phyloP scores from a whole-genome alignment of 2,888 invertebrate species.

The Phymatocera aterrima region DNA sequence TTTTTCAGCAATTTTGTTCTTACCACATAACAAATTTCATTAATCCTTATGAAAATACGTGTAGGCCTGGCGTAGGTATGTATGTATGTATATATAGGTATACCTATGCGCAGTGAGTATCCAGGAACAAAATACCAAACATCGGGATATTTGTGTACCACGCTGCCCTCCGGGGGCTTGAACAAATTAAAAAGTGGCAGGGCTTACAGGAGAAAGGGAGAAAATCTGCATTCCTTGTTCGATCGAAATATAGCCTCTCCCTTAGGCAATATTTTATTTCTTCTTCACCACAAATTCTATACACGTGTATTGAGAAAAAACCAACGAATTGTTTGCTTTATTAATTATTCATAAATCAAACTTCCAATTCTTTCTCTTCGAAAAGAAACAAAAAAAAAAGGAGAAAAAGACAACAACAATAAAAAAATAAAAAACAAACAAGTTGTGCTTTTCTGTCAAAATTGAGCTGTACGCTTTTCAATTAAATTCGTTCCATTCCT shows the following conservation, averaged over 20 bases:
- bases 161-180: constrained; percentile 22
- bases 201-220: not conserved
- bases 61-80: too few relatives aligned
- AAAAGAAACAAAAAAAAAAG: too few relatives aligned
- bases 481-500: too few relatives aligned
- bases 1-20: too few relatives aligned
- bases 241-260: not conserved
- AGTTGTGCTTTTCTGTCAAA: too few relatives aligned
- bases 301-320: not conserved
- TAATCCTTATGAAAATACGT: too few relatives aligned
- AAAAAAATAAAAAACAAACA: too few relatives aligned
- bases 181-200: constrained; percentile 25
- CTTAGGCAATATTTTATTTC: constrained; percentile 26
- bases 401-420: too few relatives aligned
- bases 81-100: not conserved
- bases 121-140: not conserved
- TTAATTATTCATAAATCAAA: constrained; percentile 13
- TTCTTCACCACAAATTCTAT: not conserved
- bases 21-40: too few relatives aligned
- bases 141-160: constrained; percentile 8
- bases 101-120: not conserved
- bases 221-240: not conserved
- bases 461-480: too few relatives aligned
- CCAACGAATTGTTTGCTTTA: constrained; percentile 1
- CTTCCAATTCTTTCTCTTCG: too few relatives aligned